Conservation (phyloP, 37 sponge, comb jelly and placozoan species). For the Halichondria panicea region DNA sequence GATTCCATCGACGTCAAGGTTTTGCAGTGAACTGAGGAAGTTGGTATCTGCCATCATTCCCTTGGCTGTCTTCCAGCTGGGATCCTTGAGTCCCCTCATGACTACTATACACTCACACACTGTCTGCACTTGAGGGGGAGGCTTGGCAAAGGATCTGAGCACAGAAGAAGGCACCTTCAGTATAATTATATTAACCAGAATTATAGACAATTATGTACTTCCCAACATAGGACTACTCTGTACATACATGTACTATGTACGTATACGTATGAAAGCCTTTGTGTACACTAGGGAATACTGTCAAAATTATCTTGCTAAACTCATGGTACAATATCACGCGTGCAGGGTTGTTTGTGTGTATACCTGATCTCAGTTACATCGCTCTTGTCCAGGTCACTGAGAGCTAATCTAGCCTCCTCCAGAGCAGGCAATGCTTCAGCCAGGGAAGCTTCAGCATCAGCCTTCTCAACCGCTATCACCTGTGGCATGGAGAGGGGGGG, state of each 20-base stretch:
- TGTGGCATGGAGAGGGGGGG: no score
- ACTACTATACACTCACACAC: constrained; percentile 95
- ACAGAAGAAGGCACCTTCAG: not conserved
- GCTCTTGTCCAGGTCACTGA: constrained; percentile 87
- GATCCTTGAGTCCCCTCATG: constrained; percentile 87
- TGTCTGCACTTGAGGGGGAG: constrained; percentile 92
- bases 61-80: constrained; percentile 95
- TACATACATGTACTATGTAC: no score
- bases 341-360: not conserved
- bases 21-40: constrained; percentile 86
- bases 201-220: no score
- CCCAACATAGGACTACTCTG: no score
- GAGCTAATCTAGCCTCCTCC: constrained; percentile 94
- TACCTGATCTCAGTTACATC: constrained; percentile 97
- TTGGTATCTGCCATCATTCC: constrained; percentile 98
- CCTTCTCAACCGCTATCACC: constrained; percentile 84
- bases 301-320: no score
- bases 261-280: no score
- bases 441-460: constrained; percentile 91
- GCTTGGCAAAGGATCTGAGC: constrained; percentile 93
- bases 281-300: no score
- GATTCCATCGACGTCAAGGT: constrained; percentile 94
- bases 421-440: constrained; percentile 96
- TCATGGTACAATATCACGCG: not conserved
- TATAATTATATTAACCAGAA: not conserved